A percentile compares a stretch with the other conserved stretches of the same genome.
These are phyloP conservation scores for Epistrophe grossulariae DNA, from an alignment of 2,888 invertebrate genomes.

Conservation along the genomic window DNA sequence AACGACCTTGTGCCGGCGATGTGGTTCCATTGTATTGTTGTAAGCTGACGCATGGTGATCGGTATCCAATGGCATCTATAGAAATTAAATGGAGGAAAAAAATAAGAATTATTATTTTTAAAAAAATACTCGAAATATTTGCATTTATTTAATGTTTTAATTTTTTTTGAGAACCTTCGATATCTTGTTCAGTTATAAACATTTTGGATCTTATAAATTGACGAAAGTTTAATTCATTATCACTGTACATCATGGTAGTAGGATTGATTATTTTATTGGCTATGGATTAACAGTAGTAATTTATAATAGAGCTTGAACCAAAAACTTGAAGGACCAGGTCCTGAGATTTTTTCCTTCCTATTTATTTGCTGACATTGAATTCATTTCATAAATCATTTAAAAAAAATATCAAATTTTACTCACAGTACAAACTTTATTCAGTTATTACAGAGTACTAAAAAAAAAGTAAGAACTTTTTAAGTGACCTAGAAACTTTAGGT, in stretches of 20 bases:
- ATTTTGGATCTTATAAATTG: slow-evolving; percentile 43
- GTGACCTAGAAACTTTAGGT: too few relatives aligned
- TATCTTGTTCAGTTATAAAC: slow-evolving; percentile 18
- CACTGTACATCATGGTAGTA: slow-evolving; percentile 48
- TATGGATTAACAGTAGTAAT: slow-evolving; percentile 33
- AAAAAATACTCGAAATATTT: neutral
- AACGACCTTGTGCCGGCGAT: slow-evolving; percentile 86
- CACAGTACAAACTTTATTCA: neutral
- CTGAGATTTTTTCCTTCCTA: slow-evolving; percentile 12
- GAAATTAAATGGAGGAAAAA: slow-evolving; percentile 5
- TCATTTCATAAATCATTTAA: neutral
- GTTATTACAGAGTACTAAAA: too few relatives aligned
- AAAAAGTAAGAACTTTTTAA: too few relatives aligned
- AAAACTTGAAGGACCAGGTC: slow-evolving; percentile 23
- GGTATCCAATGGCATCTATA: slow-evolving; percentile 80
- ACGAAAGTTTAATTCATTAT: slow-evolving; percentile 47
- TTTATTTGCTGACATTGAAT: slow-evolving; percentile 30
- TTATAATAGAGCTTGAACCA: neutral
- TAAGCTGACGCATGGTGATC: slow-evolving; percentile 79
- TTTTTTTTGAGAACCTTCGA: slow-evolving; percentile 38
- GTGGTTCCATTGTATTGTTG: slow-evolving; percentile 78
- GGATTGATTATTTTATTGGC: neutral
- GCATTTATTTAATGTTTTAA: neutral
- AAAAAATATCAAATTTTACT: neutral
- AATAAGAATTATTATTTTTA: neutral